Conservation (phyloP, 2,797 vertebrate species). For the Cryptoprocta ferox region DNA sequence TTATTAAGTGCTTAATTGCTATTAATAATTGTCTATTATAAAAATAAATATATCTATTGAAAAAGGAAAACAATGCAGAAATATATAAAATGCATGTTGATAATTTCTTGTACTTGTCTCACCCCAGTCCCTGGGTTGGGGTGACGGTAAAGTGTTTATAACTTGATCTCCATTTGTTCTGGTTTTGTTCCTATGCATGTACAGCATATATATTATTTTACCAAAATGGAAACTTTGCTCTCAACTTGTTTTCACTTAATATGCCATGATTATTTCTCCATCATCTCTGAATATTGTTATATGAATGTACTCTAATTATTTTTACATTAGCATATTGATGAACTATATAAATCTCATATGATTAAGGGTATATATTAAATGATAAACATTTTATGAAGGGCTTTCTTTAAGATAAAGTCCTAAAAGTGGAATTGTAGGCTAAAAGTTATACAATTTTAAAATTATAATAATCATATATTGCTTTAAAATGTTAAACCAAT, state of each 20-base stretch:
- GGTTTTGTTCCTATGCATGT: background rate
- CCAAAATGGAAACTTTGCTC: background rate
- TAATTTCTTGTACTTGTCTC: background rate
- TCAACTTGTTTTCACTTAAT: background rate
- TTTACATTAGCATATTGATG: background rate
- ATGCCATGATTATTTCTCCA: background rate
- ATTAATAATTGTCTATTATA: background rate
- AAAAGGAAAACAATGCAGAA: background rate
- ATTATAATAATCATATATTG: background rate
- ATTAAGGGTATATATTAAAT: background rate
- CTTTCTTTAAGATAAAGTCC: slow-evolving; percentile 19
- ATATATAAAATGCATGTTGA: background rate
- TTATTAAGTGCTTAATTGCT: background rate
- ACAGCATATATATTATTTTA: background rate
- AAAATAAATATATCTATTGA: background rate
- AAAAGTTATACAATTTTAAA: slow-evolving; percentile 8
- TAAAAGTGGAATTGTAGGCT: slow-evolving; percentile 3
- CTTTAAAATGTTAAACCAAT: slow-evolving; percentile 20
- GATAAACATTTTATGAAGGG: slow-evolving; percentile 20
- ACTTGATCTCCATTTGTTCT: background rate
- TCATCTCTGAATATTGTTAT: background rate
- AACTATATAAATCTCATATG: background rate
- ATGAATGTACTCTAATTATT: background rate
- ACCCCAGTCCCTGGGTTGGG: background rate
- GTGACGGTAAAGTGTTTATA: background rate